Evolutionary conservation across 2,797 vertebrate genomes (phyloP).

Genomic region (Malacoraja senta): DNA sequence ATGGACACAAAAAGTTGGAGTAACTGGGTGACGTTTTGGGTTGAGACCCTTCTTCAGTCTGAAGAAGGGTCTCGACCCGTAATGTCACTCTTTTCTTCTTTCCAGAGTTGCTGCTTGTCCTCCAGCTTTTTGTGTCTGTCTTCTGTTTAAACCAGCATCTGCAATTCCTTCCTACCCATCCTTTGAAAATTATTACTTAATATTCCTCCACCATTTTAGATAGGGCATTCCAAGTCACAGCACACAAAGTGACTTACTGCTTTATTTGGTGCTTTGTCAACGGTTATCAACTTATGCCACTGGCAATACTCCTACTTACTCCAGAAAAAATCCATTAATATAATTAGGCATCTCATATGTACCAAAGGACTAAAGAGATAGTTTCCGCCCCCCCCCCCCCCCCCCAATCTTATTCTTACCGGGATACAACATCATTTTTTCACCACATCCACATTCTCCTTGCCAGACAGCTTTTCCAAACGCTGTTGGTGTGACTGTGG

Average conservation of each 20-base stretch:
- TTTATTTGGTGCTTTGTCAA: neutral
- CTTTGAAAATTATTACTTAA: neutral
- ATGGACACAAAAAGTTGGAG: no score
- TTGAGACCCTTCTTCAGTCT: no score
- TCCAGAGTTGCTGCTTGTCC: no score
- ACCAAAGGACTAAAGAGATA: neutral
- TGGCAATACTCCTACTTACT: neutral
- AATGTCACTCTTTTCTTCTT: no score
- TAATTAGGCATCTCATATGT: neutral
- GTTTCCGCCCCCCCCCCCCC: no score
- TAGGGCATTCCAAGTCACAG: neutral
- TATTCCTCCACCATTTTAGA: neutral
- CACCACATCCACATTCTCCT: slow-evolving; percentile 17
- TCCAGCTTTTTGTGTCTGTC: no score
- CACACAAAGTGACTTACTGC: neutral
- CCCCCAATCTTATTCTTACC: neutral
- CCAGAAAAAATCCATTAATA: neutral
- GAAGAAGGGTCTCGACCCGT: no score
- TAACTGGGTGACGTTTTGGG: no score
- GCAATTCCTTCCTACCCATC: neutral
- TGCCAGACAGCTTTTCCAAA: slow-evolving; percentile 28
- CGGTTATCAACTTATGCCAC: neutral
- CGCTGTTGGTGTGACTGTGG: slow-evolving; percentile 12
- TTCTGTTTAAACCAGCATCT: no score
- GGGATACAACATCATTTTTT: slow-evolving; percentile 36